A percentile compares a stretch with the other conserved stretches of the same genome.
Evolutionary conservation across 2,888 invertebrate genomes (phyloP).

Genomic region (Iphiclides podalirius): DNA sequence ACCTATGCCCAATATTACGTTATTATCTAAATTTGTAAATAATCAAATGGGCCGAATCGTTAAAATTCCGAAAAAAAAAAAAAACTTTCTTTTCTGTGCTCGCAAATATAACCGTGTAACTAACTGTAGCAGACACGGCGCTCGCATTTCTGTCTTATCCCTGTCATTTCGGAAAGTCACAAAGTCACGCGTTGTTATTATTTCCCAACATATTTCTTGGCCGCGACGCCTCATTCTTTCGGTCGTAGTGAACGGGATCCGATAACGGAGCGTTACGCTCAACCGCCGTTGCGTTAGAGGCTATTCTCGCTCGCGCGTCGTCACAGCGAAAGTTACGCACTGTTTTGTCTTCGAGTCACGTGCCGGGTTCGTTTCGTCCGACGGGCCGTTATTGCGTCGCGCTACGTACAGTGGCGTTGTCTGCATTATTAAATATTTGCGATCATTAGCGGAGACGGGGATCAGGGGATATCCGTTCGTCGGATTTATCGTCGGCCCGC

Average conservation of each 20-base stretch:
- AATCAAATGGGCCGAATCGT: no score
- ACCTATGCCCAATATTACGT: no score
- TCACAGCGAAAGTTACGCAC: constrained; percentile 42
- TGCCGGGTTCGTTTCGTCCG: constrained; percentile 59
- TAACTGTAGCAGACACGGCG: no score
- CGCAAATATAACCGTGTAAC: no score
- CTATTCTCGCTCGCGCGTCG: constrained; percentile 34
- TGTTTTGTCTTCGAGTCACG: constrained; percentile 66
- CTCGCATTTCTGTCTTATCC: constrained; percentile 15
- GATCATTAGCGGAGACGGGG: constrained; percentile 41
- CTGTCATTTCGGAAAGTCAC: constrained; percentile 11
- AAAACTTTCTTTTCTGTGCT: no score
- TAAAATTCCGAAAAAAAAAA: no score
- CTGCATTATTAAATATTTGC: constrained; percentile 53
- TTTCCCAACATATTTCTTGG: constrained; percentile 46
- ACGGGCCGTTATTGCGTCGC: constrained; percentile 64
- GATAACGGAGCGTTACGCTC: constrained; percentile 24
- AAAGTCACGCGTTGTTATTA: constrained; percentile 36
- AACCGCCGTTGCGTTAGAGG: constrained; percentile 37
- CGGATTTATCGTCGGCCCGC: constrained; percentile 13
- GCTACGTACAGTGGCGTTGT: constrained; percentile 52
- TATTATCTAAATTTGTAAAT: no score
- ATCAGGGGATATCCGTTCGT: constrained; percentile 20
- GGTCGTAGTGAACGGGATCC: constrained; percentile 38
- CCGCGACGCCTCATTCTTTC: constrained; percentile 58